phyloP scores from a whole-genome alignment of 2,797 vertebrate species.

The Pseudopleuronectes americanus region DNA sequence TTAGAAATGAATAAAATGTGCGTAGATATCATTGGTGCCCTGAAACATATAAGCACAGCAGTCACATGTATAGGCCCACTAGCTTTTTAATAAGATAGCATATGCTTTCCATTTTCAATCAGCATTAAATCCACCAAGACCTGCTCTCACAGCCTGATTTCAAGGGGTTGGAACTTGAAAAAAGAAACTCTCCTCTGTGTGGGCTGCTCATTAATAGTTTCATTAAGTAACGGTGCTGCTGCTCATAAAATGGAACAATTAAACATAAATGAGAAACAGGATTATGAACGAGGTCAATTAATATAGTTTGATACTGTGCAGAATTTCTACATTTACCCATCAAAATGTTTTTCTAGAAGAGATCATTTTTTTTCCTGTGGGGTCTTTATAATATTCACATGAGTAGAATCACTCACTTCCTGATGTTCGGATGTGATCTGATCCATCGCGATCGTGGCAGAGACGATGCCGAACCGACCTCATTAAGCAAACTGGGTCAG shows the following conservation, averaged over 20 bases:
- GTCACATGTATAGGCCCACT: neutral
- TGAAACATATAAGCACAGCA: no score
- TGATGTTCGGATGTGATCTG: neutral
- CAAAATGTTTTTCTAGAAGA: no score
- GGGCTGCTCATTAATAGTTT: neutral
- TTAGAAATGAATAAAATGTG: no score
- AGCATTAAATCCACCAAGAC: neutral
- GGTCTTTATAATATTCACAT: no score
- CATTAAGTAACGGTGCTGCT: neutral
- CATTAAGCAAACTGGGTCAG: neutral
- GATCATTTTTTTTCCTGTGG: no score
- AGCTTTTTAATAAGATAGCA: neutral
- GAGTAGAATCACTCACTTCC: no score
- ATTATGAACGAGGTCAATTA: neutral
- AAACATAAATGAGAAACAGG: neutral
- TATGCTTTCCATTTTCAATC: neutral
- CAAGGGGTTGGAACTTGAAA: neutral
- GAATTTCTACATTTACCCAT: no score
- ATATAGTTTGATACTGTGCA: no score
- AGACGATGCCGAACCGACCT: neutral
- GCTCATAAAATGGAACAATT: no score
- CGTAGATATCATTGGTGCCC: no score
- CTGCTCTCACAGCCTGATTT: neutral
- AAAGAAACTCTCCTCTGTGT: neutral
- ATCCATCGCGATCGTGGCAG: neutral